Base-by-base conservation (phyloP, 2,888 invertebrate genomes). In the Microctonus hyperodae region DNA sequence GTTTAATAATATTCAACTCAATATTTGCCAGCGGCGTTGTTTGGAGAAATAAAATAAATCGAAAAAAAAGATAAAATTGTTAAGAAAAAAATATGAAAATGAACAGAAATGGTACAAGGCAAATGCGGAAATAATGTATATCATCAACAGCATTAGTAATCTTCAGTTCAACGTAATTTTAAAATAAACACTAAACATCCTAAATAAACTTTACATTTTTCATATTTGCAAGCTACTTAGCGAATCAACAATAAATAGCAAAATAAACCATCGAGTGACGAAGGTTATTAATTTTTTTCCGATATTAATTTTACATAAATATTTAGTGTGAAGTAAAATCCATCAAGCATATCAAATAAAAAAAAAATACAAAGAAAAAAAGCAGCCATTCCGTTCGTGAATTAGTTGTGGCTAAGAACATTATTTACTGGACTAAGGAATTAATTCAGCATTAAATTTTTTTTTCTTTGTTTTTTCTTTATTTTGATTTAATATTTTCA, bases 391-490 rank as follows among this genome's bases (percentile, higher is more conserved):
- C 44, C 44, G 44, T n/a, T 16, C 9, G 44, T 44, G 20, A 16
- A 16, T 35, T 44, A 16, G 16, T 44, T 16, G 16, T 20, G 16
- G n/a, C 20, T 16, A 7, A 16, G 7, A 44, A 44, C 9, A 9
- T 35, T 35, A 44, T 3, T n/a, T n/a, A n/a, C n/a, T 44, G 44
- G 44, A 9, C 4, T 16, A 44, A 44, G 44, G 44, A 44, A 44
- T 44, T n/a, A 44, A 44, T n/a, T 44, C 16, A 44, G 20, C 44
- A 16, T 44, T 6, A 16, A 44, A 6, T 16, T 44, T 33, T 44
- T 10, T 59, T 44, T 28, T 56, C 50, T 61, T 64, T 67, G 63
- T 40, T 51, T 50, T 28, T 64, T 40, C 44, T 50, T 66, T 48
- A 22, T 44, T 44, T 44, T 16, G 44, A 44, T 44, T 44, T 44